Evolutionary conservation across 2,113 vertebrate genomes (phyloP), one percentile per base, ranked within the genome.

Genomic region (Nansenia antarctica): DNA sequence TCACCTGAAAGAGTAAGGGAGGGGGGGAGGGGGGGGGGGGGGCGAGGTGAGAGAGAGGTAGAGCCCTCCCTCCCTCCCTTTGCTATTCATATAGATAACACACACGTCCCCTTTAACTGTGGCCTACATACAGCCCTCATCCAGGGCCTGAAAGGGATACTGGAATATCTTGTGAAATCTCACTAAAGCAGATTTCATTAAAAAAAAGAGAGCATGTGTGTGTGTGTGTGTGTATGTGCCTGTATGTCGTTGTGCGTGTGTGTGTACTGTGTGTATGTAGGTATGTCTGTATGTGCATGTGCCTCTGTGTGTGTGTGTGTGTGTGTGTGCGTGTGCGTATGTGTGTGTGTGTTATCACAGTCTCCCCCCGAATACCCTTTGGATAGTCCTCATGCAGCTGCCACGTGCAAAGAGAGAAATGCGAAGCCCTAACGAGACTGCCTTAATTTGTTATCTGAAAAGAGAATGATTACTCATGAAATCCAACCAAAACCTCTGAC

Each of bases 381-480:
- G 85, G 82, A 87, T 68, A 85, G 78, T 81, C 81, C 73, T 78
- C 66, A 45, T 22, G 76, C 77, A 14, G 79, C 69, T 73, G 82
- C 82, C 83, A 83, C 62, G 65, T 61, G 73, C 79, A 81, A 70
- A 74, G 80, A 67, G 81, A 52, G 70, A 84, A 82, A 81, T 75
- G 81, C 79, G 79, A 82, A 80, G 85, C 82, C 85, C 84, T 69
- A 59, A 82, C 72, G 69, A 84, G 77, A 69, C 84, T 65, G 83
- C 83, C 82, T 85, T 88, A 81, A 88, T 89, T 86, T 84, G 81
- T 85, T 85, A 90, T 90, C 86, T 80, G 77, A 85, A 80, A 73
- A 73, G 70, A 80, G 80, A 89, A 86, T 82, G 87, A 89, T 90
- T 86, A 90, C 87, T 88, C 87, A 85, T 85, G 85, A 86, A 89